Evolutionary conservation across 2,113 vertebrate species (phyloP).

Genomic region (Laticauda laticaudata): DNA sequence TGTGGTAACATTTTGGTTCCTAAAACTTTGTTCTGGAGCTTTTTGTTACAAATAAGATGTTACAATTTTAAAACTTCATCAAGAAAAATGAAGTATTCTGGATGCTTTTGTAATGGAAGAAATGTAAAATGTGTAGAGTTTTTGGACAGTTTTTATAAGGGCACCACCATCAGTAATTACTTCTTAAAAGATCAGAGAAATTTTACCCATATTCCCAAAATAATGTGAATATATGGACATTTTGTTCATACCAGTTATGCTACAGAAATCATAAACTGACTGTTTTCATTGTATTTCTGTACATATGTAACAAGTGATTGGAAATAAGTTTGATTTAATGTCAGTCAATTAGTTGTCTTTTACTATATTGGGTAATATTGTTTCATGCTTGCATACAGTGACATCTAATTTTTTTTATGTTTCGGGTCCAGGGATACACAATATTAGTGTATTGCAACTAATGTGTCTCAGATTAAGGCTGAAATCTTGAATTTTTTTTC

Average conservation of each 20-base stretch:
- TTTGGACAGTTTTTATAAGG: conserved; percentile 28
- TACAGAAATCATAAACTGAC: conserved; percentile 2
- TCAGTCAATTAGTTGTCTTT: background rate
- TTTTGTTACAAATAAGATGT: conserved; percentile 19
- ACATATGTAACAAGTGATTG: background rate
- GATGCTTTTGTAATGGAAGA: conserved; percentile 20
- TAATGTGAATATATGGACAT: conserved; percentile 47
- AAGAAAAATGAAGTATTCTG: conserved; percentile 14
- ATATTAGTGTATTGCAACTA: background rate
- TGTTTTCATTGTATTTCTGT: background rate
- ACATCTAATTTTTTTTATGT: background rate
- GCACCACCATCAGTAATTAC: conserved; percentile 18
- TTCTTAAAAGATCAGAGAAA: conserved; percentile 15
- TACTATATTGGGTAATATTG: background rate
- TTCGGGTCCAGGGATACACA: background rate
- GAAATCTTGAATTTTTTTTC: background rate
- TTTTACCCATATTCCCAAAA: background rate
- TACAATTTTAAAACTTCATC: conserved; percentile 18
- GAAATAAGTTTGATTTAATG: background rate
- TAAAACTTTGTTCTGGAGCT: conserved; percentile 30
- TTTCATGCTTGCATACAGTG: background rate
- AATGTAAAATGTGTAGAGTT: conserved; percentile 22
- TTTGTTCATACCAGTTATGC: conserved; percentile 43
- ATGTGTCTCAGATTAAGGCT: background rate
- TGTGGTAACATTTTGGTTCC: conserved; percentile 81